Base-by-base conservation (phyloP, 2,797 vertebrate species). In the Sus cebifrons region DNA sequence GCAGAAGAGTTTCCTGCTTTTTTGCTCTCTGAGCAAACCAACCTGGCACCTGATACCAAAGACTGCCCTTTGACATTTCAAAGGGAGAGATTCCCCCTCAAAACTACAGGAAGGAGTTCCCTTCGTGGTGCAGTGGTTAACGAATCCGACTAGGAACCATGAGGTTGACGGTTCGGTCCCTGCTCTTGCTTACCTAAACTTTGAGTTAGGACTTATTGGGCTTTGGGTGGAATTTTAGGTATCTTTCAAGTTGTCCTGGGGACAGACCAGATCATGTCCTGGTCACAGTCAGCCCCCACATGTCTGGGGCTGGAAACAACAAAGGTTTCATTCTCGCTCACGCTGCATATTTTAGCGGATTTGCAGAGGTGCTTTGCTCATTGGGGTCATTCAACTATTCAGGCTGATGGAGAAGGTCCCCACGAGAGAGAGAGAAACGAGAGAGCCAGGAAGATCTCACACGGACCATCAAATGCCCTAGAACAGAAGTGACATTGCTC, bases 161-260 rank as follows among this genome's bases (percentile, higher is more conserved):
- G n/a, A n/a, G n/a, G n/a, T n/a, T n/a, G n/a, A n/a, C n/a, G n/a
- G n/a, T n/a, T n/a, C n/a, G n/a, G n/a, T n/a, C n/a, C n/a, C n/a
- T n/a, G n/a, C n/a, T n/a, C n/a, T n/a, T n/a, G n/a, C 27, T 88
- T 62, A 52, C 23, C 16, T 70, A 85, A 89, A 40, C 44, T 71
- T 52, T 44, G 74, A 44, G 54, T 52, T 82, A 40, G 18, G 54
- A 71, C 44, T 62, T 95, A 8, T 77, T 78, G 54, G 88, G 23
- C 67, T 96, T 73, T 94, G 40, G 78, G 10, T 79, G 29, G 56
- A 92, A 92, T 67, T 89, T 86, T 14, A 5, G 49, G 58, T 67
- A 27, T 49, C 40, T 29, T 27, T 86, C 11, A 23, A 10, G 56
- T 29, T n/a, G 27, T 77, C 32, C 23, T 11, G 64, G 56, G 68